phyloP scores from a whole-genome alignment of 2,888 invertebrate species.

The Micoletzkya japonica region DNA sequence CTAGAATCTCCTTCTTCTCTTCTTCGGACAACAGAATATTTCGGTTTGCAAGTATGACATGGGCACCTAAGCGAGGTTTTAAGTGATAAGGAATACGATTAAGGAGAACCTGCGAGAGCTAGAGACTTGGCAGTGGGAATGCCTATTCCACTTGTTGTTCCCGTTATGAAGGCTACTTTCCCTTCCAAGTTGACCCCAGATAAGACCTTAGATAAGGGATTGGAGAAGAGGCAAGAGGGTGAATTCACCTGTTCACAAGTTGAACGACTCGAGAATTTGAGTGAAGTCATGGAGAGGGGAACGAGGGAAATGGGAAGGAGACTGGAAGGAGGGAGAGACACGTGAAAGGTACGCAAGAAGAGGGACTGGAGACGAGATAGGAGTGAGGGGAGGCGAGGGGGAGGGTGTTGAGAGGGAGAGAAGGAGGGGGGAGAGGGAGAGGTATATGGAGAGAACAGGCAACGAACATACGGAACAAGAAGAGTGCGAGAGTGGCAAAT shows the following conservation, averaged over 20 bases:
- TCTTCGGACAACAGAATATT: conserved; percentile 16
- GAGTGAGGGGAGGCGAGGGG: too few species aligned
- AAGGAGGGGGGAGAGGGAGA: too few species aligned
- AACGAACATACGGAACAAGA: too few species aligned
- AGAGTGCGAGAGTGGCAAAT: too few species aligned
- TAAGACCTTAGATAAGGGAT: neutral
- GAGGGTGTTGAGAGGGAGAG: too few species aligned
- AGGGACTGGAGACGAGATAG: too few species aligned
- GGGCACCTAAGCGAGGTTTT: conserved; percentile 2
- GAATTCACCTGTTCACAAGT: conserved; percentile 6
- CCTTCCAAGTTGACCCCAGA: conserved; percentile 8
- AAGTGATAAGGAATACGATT: neutral
- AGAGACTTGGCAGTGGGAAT: conserved; percentile 18
- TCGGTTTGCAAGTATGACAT: conserved; percentile 18
- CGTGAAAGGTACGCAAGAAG: too few species aligned
- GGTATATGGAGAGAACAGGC: too few species aligned
- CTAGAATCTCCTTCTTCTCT: conserved; percentile 7
- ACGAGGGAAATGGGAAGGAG: neutral
- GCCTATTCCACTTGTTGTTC: conserved; percentile 23
- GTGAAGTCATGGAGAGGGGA: neutral
- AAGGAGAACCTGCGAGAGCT: conserved; percentile 13
- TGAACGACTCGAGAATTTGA: conserved; percentile 8
- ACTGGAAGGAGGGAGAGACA: neutral
- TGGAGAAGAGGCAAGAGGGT: neutral
- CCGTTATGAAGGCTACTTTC: conserved; percentile 7